Evolutionary conservation across 2,113 vertebrate genomes (phyloP), one percentile per base, ranked within the genome.

Genomic region (Sapajus apella): DNA sequence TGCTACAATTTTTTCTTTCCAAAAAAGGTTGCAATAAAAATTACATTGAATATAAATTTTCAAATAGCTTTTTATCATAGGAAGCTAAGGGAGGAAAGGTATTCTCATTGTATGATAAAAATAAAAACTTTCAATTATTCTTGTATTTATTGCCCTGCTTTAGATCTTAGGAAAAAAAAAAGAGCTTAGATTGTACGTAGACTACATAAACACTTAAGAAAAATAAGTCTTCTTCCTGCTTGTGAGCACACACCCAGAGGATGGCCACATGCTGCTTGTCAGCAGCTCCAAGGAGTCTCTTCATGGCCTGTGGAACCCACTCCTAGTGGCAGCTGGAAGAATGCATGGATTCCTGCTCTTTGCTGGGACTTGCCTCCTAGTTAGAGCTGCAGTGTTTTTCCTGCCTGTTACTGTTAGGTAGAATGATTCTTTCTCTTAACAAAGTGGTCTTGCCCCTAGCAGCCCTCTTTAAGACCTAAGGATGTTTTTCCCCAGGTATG

Each of bases 261-360:
- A 30, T 0, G 1, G 21, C 35, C 25, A 21, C 81, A 17, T 0
- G 0, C 9, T 40, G 56, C 66, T 9, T 9, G 2, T 30, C 27
- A 4, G 70, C 12, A 8, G 25, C n/a, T 40, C 2, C 17, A 1
- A 3, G 5, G 0, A 3, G 4, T 25, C n/a, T 79, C 6, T 17
- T 58, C 66, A 25, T 1, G 9, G 14, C 25, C 61, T n/a, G 8
- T 40, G 66, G 43, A 50, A 8, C 16, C 35, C 21, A 12, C 16
- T 72, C 1, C 2, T 5, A 11, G 3, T 3, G 20, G 35, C 47
- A 45, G 30, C 70, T 13, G 3, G 32, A 23, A 58, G 30, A 4
- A 6, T 30, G 4, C 27, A 9, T 35, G 4, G 32, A 8, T 61
- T 87, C 40, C 50, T 82, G 11, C 58, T 83, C 30, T 35, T 18